A percentile compares a stretch with the other conserved stretches of the same genome.
phyloP scores from a whole-genome alignment of 2,113 vertebrate genomes.

The Perca flavescens region DNA sequence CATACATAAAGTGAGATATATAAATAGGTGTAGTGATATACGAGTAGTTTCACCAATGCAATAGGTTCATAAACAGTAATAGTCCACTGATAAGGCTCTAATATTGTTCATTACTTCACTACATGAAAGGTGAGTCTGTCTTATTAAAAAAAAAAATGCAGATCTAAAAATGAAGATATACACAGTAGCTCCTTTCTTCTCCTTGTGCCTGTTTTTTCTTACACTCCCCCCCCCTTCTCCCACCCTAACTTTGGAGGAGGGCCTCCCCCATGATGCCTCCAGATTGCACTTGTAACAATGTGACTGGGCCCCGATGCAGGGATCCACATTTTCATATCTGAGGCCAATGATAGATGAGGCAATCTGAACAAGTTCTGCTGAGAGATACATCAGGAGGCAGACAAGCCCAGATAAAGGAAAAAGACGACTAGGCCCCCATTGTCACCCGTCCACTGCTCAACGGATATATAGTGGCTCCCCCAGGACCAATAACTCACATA shows the following conservation, averaged over 20 bases:
- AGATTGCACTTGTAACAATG: slow-evolving; percentile 77
- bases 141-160: background rate
- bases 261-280: slow-evolving; percentile 70
- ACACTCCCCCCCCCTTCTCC: background rate
- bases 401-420: slow-evolving; percentile 80
- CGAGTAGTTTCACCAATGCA: slow-evolving; percentile 11
- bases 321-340: slow-evolving; percentile 82
- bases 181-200: slow-evolving; percentile 8
- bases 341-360: slow-evolving; percentile 86
- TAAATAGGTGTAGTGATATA: background rate
- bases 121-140: background rate
- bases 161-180: background rate
- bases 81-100: slow-evolving; percentile 8
- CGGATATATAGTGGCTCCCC: slow-evolving; percentile 75
- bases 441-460: slow-evolving; percentile 65
- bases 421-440: slow-evolving; percentile 60
- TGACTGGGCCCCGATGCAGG: slow-evolving; percentile 67
- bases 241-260: slow-evolving; percentile 51
- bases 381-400: slow-evolving; percentile 85
- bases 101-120: slow-evolving; percentile 27
- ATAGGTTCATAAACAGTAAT: slow-evolving; percentile 10
- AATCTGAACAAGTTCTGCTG: slow-evolving; percentile 82
- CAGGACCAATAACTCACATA: slow-evolving; percentile 79
- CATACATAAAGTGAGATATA: slow-evolving; percentile 22
- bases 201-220: background rate